Percentiles rank a stretch among this genome's conserved stretches.
These are phyloP conservation scores for Acanthopagrus latus DNA, from an alignment of 2,797 vertebrate species.

Conservation along the genomic window DNA sequence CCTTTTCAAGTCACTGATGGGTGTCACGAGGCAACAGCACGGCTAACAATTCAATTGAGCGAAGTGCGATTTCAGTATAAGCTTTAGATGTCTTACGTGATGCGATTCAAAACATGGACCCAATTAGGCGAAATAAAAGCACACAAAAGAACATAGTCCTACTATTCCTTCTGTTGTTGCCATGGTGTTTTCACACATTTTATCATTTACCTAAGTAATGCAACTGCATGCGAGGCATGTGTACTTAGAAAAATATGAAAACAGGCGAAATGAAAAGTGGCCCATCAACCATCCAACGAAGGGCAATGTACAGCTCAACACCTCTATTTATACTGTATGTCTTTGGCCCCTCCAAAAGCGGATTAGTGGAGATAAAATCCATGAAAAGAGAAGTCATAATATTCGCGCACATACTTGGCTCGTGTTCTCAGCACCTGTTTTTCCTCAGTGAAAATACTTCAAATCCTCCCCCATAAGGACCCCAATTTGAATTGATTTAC, in stretches of 20 bases:
- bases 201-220: conserved; percentile 67
- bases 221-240: conserved; percentile 46
- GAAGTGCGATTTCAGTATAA: conserved; percentile 56
- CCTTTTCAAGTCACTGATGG: conserved; percentile 33
- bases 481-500: conserved; percentile 86
- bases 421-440: conserved; percentile 77
- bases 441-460: conserved; percentile 74
- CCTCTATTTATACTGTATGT: conserved; percentile 72
- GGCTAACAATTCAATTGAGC: conserved; percentile 43
- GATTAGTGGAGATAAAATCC: conserved; percentile 68
- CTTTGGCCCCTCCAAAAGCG: conserved; percentile 64
- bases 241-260: conserved; percentile 58
- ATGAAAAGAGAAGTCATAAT: conserved; percentile 78
- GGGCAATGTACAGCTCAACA: conserved; percentile 63
- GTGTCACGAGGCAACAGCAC: conserved; percentile 37
- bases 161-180: conserved; percentile 69
- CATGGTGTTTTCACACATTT: conserved; percentile 77
- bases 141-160: conserved; percentile 57
- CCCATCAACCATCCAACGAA: conserved; percentile 55
- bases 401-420: conserved; percentile 76
- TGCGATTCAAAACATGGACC: conserved; percentile 51
- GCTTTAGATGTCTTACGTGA: conserved; percentile 51
- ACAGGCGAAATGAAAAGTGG: conserved; percentile 50
- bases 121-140: conserved; percentile 56
- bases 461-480: conserved; percentile 69